phyloP scores from a whole-genome alignment of 1,140 invertebrate genomes.

The Solenopsis fugax region DNA sequence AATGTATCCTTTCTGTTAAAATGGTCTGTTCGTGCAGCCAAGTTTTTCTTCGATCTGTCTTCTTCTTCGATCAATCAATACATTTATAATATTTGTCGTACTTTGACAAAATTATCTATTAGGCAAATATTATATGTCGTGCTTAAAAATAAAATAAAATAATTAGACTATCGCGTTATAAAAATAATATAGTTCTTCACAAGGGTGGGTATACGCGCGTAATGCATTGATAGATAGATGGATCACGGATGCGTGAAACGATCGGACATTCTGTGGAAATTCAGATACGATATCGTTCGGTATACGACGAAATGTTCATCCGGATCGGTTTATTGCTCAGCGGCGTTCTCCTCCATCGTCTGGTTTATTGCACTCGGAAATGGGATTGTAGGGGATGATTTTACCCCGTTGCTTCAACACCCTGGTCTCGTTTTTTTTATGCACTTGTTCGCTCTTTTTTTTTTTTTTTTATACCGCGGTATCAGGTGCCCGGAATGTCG shows the following conservation, averaged over 20 bases:
- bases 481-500: slow-evolving; percentile 27
- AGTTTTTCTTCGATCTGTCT: slow-evolving; percentile 5
- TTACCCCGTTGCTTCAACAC: slow-evolving; percentile 58
- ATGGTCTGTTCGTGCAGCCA: neutral
- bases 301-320: slow-evolving; percentile 71
- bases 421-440: slow-evolving; percentile 57
- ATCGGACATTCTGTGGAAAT: slow-evolving; percentile 78
- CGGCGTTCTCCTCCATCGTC: slow-evolving; percentile 66
- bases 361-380: slow-evolving; percentile 81
- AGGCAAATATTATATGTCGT: neutral
- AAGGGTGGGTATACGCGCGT: neutral
- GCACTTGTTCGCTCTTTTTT: slow-evolving; percentile 15
- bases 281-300: slow-evolving; percentile 73
- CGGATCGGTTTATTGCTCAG: slow-evolving; percentile 80
- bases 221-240: neutral
- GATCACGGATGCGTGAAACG: slow-evolving; percentile 76
- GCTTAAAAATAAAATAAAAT: slow-evolving; percentile 14
- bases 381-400: slow-evolving; percentile 79
- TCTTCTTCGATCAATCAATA: neutral
- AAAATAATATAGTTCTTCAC: slow-evolving; percentile 23
- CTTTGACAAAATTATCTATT: neutral
- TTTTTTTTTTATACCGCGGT: slow-evolving; percentile 25
- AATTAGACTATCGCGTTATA: slow-evolving; percentile 28
- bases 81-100: neutral
- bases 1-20: slow-evolving; percentile 4